Base-by-base conservation (phyloP, 2,888 invertebrate genomes). In the Idaea straminata region DNA sequence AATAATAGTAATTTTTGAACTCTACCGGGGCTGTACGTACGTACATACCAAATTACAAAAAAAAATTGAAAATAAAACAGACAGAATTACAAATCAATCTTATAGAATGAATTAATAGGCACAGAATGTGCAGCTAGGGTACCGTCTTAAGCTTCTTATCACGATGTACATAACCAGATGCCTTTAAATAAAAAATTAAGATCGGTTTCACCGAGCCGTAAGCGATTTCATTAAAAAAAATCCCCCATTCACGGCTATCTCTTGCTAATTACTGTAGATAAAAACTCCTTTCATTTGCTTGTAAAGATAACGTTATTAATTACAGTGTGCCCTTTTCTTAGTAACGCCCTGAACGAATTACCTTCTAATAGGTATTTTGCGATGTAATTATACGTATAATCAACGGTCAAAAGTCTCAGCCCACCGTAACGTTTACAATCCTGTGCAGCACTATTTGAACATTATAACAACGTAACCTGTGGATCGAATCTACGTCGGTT, bases 211-310 rank as follows among this genome's bases (percentile, higher is more conserved):
- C n/a, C 63, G 15, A 60, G 5, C 4, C 3, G 59, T 25, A 35
- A n/a, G 47, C 47, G 62, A 38, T 61, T 57, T 47, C 13, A 47
- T 47, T 47, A 63, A 61, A 64, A 34, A 25, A 60, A 60, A 15
- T 6, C 25, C 13, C 34, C 60, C 35, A 35, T 60, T 60, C 25
- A 60, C 60, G 25, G 60, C 34, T 25, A 25, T 35, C 25, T 60
- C 25, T 25, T 13, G 35, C 25, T 35, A 60, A 60, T 60, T 25
- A 47, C 47, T 10, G 47, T 13, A 47, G 47, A 47, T 47, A 47
- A 47, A 47, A 47, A 47, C 47, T 47, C 47, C 13, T 47, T 47
- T 47, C 47, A 47, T 47, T 47, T 47, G 47, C 47, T 47, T 47
- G 47, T 47, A 47, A 47, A 47, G 47, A 47, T 47, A 47, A 47